Evolutionary conservation across 2,888 invertebrate species (phyloP).

Genomic region (Tenthredo livida): DNA sequence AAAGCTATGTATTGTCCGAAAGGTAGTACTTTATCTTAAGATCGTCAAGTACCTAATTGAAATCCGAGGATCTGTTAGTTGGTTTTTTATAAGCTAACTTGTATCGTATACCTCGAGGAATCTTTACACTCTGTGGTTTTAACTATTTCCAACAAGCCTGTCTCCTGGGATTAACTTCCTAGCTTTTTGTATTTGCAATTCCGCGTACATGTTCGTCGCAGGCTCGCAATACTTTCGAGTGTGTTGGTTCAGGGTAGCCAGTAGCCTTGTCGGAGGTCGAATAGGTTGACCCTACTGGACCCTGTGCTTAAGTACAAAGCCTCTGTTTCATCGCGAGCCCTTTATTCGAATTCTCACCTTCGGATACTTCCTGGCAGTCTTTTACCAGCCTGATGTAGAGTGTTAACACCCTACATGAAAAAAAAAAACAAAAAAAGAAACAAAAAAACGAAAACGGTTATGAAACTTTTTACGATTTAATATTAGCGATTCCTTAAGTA

Average conservation of each 20-base stretch:
- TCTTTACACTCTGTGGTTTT: conserved; percentile 17
- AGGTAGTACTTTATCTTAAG: too few relatives aligned
- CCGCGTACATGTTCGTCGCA: conserved; percentile 26
- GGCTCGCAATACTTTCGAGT: conserved; percentile 1
- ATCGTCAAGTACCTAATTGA: neutral
- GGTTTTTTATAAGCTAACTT: neutral
- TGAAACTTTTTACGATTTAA: neutral
- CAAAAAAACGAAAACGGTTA: neutral
- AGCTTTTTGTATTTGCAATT: conserved; percentile 33
- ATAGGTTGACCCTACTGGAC: conserved; percentile 40
- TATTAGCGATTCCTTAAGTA: conserved; percentile 31
- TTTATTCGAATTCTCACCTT: conserved; percentile 15
- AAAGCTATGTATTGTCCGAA: neutral
- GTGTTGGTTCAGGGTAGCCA: conserved; percentile 25
- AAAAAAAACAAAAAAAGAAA: too few relatives aligned
- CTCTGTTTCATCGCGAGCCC: conserved; percentile 29
- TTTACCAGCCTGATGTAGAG: neutral
- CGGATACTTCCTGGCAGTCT: conserved; percentile 6
- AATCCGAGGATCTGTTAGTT: neutral
- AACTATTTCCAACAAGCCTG: neutral
- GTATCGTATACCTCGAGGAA: neutral
- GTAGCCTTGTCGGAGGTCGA: conserved; percentile 50
- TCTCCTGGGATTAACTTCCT: conserved; percentile 35
- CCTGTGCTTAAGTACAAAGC: conserved; percentile 15
- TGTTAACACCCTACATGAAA: neutral